phyloP scores from a whole-genome alignment of 2,888 invertebrate genomes.

The Zonitis immaculata region DNA sequence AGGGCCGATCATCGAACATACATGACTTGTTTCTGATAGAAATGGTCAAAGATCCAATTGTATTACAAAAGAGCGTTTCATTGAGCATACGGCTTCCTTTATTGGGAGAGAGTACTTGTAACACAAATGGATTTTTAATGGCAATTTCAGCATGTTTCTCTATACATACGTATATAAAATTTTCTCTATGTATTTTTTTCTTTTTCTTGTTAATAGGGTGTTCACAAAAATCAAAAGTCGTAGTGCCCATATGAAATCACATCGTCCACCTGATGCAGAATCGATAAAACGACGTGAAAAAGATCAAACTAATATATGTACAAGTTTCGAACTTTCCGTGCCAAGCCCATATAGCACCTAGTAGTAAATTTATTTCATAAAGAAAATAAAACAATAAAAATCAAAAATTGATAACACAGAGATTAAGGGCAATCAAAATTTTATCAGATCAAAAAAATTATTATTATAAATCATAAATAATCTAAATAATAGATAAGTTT shows the following conservation, averaged over 20 bases:
- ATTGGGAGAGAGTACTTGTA: too few species aligned
- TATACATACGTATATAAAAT: too few species aligned
- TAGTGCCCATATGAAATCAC: conserved; percentile 99
- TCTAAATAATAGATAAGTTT: not conserved
- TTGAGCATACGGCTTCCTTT: too few species aligned
- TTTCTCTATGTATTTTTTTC: conserved; percentile 19
- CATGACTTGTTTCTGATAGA: not conserved
- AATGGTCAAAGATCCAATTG: not conserved
- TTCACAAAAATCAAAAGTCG: conserved; percentile 98
- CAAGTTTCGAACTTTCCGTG: conserved; percentile 42
- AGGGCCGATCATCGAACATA: conserved; percentile 17
- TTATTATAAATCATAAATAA: conserved; percentile 7
- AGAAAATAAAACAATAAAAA: conserved; percentile 8
- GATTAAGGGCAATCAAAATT: conserved; percentile 44
- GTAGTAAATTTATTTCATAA: conserved; percentile 28
- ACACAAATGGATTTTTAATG: too few species aligned
- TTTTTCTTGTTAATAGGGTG: conserved; percentile 61
- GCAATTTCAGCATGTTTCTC: conserved; percentile 1
- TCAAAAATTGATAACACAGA: conserved; percentile 24
- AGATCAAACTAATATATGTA: conserved; percentile 20
- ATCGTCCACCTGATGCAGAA: conserved; percentile 85
- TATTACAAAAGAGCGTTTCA: too few species aligned
- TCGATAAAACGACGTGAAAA: conserved; percentile 43
- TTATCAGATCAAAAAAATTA: conserved; percentile 32
- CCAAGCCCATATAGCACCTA: conserved; percentile 47